Percentiles rank a stretch among this genome's conserved stretches.
Evolutionary conservation across 2,888 invertebrate genomes (phyloP).

Genomic region (Drosophila macrothrix): DNA sequence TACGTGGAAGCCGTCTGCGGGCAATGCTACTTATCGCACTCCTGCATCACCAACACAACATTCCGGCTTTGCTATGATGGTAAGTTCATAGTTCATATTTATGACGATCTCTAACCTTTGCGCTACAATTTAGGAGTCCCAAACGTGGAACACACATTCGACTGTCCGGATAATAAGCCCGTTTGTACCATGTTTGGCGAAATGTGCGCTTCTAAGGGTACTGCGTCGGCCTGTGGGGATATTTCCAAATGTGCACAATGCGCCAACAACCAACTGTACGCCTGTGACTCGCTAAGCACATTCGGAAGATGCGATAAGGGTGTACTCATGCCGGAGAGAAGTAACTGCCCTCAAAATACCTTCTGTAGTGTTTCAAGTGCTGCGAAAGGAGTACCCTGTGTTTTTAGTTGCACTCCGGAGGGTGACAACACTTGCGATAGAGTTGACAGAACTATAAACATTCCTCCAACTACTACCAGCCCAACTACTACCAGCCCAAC

Average conservation of each 20-base stretch:
- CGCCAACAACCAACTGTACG: not conserved
- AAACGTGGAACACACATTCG: slow-evolving; percentile 10
- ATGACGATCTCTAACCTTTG: not conserved
- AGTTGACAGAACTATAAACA: not conserved
- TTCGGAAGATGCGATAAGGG: slow-evolving; percentile 59
- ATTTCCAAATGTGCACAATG: slow-evolving; percentile 61
- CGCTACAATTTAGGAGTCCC: slow-evolving; percentile 38
- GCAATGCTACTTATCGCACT: slow-evolving; percentile 59
- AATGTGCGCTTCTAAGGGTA: slow-evolving; percentile 41
- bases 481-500: not conserved
- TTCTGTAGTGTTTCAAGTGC: slow-evolving; percentile 60
- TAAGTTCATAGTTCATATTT: slow-evolving; percentile 46
- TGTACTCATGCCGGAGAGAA: not conserved
- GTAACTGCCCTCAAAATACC: slow-evolving; percentile 40
- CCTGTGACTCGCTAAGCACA: slow-evolving; percentile 72
- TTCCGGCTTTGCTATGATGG: slow-evolving; percentile 68
- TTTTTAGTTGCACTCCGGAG: slow-evolving; percentile 29
- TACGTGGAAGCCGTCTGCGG: slow-evolving; percentile 65
- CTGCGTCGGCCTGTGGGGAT: slow-evolving; percentile 60
- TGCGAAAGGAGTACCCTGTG: slow-evolving; percentile 48
- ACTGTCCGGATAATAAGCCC: slow-evolving; percentile 50
- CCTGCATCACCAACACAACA: slow-evolving; percentile 59
- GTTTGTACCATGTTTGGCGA: slow-evolving; percentile 59
- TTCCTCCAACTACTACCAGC: not conserved
- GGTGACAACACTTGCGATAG: slow-evolving; percentile 60